Base-by-base conservation (phyloP, 2,888 invertebrate genomes). In the Xanthia togata region DNA sequence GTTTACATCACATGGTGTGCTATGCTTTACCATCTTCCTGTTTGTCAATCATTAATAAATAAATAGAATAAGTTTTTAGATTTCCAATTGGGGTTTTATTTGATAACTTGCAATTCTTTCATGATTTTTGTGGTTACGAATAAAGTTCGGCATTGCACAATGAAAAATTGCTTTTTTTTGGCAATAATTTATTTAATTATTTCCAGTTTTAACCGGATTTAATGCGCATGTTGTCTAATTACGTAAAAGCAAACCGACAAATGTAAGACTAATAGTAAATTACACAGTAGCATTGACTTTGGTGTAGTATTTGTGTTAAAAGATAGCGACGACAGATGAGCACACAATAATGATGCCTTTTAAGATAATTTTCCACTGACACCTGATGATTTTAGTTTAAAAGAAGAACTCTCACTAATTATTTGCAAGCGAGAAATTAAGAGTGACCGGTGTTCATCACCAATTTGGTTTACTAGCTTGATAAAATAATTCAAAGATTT, bases 361-460 rank as follows among this genome's bases (percentile, higher is more conserved):
- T 31, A 2, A 59, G 59, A 84, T 79, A 79, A 38, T 50, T 50
- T 71, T 47, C 57, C 14, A 26, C 12, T 38, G 47, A 44, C 14
- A 41, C 4, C 59, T 59, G n/a, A 50, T 14, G n/a, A 55, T 60
- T 83, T 79, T 65, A 41, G 59, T 83, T 79, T 83, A 79, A 60
- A 79, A 70, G 53, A 79, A 44, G n/a, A 50, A 35, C n/a, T n/a
- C 14, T 11, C n/a, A 70, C 23, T 55, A n/a, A 44, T 14, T 17
- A 78, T 78, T 67, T 55, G 20, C 14, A 60, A 70, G 38, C n/a
- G 20, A 11, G 11, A 44, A 26, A 50, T 35, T 44, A 11, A 57
- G 9, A 53, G 44, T 78, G 20, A 78, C n/a, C 38, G 1, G 17
- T 53, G 26, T 8, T 20, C 11, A 44, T 35, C 26, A 20, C 17